A percentile compares a stretch with the other conserved stretches of the same genome.
These are phyloP conservation scores for Drosophila cardini DNA, from an alignment of 1,140 invertebrate species.

Conservation along the genomic window DNA sequence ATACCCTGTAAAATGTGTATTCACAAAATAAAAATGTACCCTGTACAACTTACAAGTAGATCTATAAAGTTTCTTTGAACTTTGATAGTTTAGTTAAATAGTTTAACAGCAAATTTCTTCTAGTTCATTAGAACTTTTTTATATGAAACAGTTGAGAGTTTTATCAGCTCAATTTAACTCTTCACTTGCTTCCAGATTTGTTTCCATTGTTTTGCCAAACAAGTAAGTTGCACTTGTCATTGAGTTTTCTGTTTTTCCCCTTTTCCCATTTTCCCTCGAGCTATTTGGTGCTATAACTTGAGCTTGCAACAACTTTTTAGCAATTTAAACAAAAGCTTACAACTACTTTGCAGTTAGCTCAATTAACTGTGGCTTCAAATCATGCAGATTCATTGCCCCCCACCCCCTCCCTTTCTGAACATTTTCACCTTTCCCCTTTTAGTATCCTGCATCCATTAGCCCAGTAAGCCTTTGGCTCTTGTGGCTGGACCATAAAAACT, in stretches of 20 bases:
- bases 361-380: constrained; percentile 52
- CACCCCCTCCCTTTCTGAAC: neutral
- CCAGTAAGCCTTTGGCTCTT: constrained; percentile 28
- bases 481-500: constrained; percentile 51
- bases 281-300: neutral
- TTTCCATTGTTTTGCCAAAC: constrained; percentile 20
- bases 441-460: constrained; percentile 56
- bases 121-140: constrained; percentile 9
- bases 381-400: constrained; percentile 33
- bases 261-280: neutral
- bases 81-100: no score
- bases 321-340: constrained; percentile 37
- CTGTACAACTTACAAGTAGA: no score
- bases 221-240: constrained; percentile 20
- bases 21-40: no score
- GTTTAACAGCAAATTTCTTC: neutral
- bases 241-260: neutral
- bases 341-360: constrained; percentile 43
- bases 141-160: neutral
- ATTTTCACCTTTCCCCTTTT: neutral
- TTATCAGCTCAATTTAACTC: constrained; percentile 15
- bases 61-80: no score
- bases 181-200: constrained; percentile 18
- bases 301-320: constrained; percentile 26
- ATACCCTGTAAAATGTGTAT: no score